phyloP scores from a whole-genome alignment of 1,140 invertebrate species.

The Samia ricini region DNA sequence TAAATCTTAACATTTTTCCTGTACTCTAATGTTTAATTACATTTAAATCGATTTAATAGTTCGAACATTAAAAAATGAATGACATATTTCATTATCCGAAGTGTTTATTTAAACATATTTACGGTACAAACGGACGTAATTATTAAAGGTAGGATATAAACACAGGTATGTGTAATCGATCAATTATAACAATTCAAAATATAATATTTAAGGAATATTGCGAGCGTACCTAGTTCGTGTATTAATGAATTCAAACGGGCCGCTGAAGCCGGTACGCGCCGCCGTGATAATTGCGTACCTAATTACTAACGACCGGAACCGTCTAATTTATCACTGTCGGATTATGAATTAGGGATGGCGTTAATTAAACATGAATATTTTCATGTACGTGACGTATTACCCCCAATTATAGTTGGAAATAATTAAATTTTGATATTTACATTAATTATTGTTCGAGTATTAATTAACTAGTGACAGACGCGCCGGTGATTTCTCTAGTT shows the following conservation, averaged over 20 bases:
- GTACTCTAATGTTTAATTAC: too few relatives aligned
- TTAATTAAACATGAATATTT: conserved; percentile 74
- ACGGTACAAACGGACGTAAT: too few relatives aligned
- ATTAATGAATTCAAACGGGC: conserved; percentile 74
- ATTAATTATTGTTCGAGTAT: too few relatives aligned
- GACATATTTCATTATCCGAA: too few relatives aligned
- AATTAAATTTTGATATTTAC: too few relatives aligned
- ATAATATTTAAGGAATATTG: conserved; percentile 63
- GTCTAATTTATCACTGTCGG: conserved; percentile 75
- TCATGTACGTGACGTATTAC: conserved; percentile 52
- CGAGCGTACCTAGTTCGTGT: conserved; percentile 45
- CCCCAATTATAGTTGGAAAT: conserved; percentile 11
- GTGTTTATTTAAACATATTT: too few relatives aligned
- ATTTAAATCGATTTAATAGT: too few relatives aligned
- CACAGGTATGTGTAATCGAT: background rate
- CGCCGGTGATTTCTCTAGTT: too few relatives aligned
- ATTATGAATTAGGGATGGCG: conserved; percentile 74
- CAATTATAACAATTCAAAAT: background rate
- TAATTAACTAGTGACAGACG: too few relatives aligned
- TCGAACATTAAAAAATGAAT: too few relatives aligned
- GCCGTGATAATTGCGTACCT: conserved; percentile 75
- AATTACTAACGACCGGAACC: conserved; percentile 66
- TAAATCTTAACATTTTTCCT: too few relatives aligned
- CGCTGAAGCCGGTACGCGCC: too few relatives aligned
- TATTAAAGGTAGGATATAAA: background rate